A percentile compares a stretch with the other conserved stretches of the same genome.
Conservation (phyloP, 1,140 invertebrate genomes). For the Drosophila subpulchrella region DNA sequence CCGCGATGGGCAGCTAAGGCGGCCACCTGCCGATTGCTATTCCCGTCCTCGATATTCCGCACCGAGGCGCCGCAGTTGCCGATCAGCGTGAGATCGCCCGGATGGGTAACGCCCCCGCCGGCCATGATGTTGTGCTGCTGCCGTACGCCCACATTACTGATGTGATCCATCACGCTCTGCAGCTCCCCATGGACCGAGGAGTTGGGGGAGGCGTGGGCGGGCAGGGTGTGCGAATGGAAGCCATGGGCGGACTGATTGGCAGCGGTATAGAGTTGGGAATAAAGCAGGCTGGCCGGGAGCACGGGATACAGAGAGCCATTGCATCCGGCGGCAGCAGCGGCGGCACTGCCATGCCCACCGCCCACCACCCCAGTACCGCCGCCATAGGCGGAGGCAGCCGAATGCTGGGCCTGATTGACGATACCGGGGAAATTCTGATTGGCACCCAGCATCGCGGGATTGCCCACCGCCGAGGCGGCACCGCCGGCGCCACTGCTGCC, state of each 20-base stretch:
- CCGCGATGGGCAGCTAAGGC: constrained; percentile 86
- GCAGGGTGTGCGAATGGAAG: constrained; percentile 89
- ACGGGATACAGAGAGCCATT: constrained; percentile 90
- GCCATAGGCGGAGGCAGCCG: constrained; percentile 67
- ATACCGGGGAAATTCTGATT: constrained; percentile 82
- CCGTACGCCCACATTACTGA: constrained; percentile 86
- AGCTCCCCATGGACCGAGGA: constrained; percentile 87
- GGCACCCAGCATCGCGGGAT: constrained; percentile 64
- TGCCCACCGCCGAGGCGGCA: constrained; percentile 84
- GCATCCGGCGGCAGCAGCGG: constrained; percentile 82
- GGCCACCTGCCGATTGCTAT: constrained; percentile 84
- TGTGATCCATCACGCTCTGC: constrained; percentile 90
- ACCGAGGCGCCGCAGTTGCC: constrained; percentile 88
- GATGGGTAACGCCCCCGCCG: constrained; percentile 84
- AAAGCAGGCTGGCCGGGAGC: constrained; percentile 91
- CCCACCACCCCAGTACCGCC: constrained; percentile 59
- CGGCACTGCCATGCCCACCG: constrained; percentile 66
- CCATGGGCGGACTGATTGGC: constrained; percentile 91
- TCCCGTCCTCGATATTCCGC: constrained; percentile 86
- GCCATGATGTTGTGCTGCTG: constrained; percentile 86
- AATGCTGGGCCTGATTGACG: constrained; percentile 79
- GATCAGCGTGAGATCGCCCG: constrained; percentile 86
- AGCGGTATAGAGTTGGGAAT: constrained; percentile 92
- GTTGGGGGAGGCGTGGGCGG: constrained; percentile 87
- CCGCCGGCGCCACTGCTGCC: constrained; percentile 87